Conservation (phyloP, 2,113 vertebrate genomes). For the Eira barbara region DNA sequence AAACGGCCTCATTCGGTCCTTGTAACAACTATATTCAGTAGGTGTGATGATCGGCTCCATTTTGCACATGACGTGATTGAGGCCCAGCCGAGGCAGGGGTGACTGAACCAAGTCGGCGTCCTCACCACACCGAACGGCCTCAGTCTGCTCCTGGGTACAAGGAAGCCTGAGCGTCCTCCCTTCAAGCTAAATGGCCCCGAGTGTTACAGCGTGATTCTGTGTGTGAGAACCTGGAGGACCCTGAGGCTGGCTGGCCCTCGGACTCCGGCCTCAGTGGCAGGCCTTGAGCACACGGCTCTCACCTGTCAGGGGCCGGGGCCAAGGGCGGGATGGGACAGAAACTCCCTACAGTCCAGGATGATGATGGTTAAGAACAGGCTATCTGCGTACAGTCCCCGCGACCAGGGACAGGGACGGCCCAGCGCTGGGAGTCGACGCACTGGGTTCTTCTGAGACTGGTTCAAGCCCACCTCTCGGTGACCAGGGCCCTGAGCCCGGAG, state of each 20-base stretch:
- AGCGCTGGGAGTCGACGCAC: rapidly evolving
- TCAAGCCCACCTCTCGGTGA: background rate
- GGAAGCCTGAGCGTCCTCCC: background rate
- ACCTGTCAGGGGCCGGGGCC: background rate
- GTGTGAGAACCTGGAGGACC: background rate
- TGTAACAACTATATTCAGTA: background rate
- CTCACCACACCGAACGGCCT: background rate
- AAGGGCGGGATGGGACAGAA: rapidly evolving
- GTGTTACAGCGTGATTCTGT: too few relatives aligned
- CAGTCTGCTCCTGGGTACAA: background rate
- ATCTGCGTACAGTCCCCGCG: background rate
- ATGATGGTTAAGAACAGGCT: background rate
- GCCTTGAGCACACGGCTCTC: background rate
- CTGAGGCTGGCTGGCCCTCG: background rate
- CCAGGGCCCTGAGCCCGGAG: background rate
- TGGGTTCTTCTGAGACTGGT: background rate
- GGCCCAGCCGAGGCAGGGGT: rapidly evolving
- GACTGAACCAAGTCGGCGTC: background rate
- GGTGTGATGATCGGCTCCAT: background rate
- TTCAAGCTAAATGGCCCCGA: background rate
- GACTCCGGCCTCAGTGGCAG: background rate
- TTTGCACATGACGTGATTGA: rapidly evolving
- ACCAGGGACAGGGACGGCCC: background rate
- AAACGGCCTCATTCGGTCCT: background rate
- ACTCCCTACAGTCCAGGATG: background rate